Evolutionary conservation across 2,888 invertebrate genomes (phyloP), one percentile per base, ranked within the genome.

Genomic region (Lasius fuliginosus): DNA sequence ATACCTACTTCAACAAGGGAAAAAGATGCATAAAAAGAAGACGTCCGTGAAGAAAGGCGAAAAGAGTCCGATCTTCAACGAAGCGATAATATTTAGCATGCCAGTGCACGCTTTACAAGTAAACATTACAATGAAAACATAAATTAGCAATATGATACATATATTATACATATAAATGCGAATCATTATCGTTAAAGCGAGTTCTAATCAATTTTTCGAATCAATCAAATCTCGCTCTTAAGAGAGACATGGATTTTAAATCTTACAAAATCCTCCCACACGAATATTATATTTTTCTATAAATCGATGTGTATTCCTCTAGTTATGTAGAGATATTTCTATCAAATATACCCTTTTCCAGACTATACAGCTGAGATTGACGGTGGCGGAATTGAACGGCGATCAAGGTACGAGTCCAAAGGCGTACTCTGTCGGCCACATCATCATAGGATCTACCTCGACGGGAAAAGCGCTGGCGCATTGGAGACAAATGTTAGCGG

Each of bases 401-500:
- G 95, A 94, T 56, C 90, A 93, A 83, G 94, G 95, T 60, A 94
- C 95, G 1, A 96, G 95, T 82, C 95, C 96, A 6, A 96, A 96
- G 90, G 96, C 97, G 18, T 95, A 96, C 90, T 96, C 97, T n/a
- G 95, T 98, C 85, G 98, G 98, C 27, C 98, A 98, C 94, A 97
- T 98, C 77, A 97, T 98, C 86, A 96, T 98, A 23, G 98, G 98
- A 36, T 96, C 97, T 58, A 96, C 96, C 91, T 96, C 97, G 18
- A 96, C 96, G 58, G 98, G 98, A 82, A 96, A 97, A 92, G 96
- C 97, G 1, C 93, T 97, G 75, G 96, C 97, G 36, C 98, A 98
- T 93, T 98, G 98, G 98, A 97, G 97, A 93, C 98, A 98, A 95
- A 98, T 98, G 98, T 95, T 98, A 93, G 96, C 97, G 53, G 97